These are phyloP conservation scores for Pangasius krempfi DNA, from an alignment of 2,797 vertebrate species.

Conservation along the genomic window DNA sequence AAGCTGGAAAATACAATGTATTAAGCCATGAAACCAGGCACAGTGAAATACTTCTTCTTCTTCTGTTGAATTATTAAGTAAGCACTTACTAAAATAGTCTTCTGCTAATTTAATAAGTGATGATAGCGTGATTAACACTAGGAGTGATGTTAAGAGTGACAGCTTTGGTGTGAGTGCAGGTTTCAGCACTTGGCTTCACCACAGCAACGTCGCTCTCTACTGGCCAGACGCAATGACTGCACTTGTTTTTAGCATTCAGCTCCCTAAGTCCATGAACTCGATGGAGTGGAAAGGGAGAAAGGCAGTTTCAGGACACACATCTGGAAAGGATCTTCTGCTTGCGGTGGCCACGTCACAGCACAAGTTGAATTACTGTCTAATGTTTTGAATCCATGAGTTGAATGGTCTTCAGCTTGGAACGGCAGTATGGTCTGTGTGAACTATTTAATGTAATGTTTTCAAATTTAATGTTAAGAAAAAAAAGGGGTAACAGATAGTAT, in stretches of 20 bases:
- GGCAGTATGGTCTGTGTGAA: background rate
- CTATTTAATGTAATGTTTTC: background rate
- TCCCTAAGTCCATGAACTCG: slow-evolving; percentile 36
- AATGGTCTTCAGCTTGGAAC: background rate
- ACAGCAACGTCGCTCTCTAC: slow-evolving; percentile 51
- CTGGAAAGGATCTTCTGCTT: slow-evolving; percentile 54
- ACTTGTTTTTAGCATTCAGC: no score
- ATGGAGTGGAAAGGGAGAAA: slow-evolving; percentile 19
- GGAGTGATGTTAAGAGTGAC: slow-evolving; percentile 26
- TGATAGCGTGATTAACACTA: slow-evolving; percentile 28
- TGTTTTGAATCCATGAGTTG: slow-evolving; percentile 11
- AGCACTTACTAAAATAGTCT: slow-evolving; percentile 9
- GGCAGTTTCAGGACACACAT: slow-evolving; percentile 55
- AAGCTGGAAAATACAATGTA: background rate
- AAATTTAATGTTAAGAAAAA: background rate
- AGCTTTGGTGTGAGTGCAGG: slow-evolving; percentile 10
- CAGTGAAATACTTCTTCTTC: slow-evolving; percentile 3
- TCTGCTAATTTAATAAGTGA: slow-evolving; percentile 29
- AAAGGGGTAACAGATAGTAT: background rate
- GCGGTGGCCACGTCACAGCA: slow-evolving; percentile 50
- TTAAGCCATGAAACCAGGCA: background rate
- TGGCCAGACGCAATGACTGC: slow-evolving; percentile 11
- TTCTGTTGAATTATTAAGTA: slow-evolving; percentile 5
- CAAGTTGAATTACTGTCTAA: slow-evolving; percentile 28
- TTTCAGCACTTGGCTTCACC: background rate